Conservation (phyloP, 2,888 invertebrate species). For the Portevinia maculata region DNA sequence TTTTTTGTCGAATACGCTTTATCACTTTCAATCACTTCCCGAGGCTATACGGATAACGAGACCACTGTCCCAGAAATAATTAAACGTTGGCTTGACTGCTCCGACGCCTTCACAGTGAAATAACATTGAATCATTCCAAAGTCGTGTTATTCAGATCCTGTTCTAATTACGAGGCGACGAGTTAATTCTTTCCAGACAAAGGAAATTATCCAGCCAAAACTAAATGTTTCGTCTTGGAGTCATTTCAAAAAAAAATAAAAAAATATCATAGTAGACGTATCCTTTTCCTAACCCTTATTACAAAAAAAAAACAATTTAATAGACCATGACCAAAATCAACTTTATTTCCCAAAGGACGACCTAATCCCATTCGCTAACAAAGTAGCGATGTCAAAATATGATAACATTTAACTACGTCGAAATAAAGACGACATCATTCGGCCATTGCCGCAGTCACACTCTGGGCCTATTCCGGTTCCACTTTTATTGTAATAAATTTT, state of each 20-base stretch:
- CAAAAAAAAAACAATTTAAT: constrained; percentile 32
- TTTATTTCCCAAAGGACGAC: constrained; percentile 63
- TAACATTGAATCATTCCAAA: too few species aligned
- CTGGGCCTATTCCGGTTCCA: constrained; percentile 51
- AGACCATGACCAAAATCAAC: constrained; percentile 63
- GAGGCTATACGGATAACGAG: too few species aligned
- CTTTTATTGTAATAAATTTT: constrained; percentile 73
- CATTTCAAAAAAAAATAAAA: constrained; percentile 23
- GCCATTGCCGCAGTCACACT: constrained; percentile 21
- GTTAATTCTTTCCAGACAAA: constrained; percentile 42
- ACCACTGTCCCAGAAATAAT: too few species aligned
- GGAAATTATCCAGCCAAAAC: constrained; percentile 16
- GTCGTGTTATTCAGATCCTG: too few species aligned
- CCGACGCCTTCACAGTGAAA: too few species aligned
- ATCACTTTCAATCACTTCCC: too few species aligned
- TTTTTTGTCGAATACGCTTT: too few species aligned
- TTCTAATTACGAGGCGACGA: constrained; percentile 40
- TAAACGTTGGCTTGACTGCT: too few species aligned
- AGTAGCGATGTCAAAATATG: constrained; percentile 65
- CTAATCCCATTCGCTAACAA: constrained; percentile 48
- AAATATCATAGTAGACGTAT: constrained; percentile 14
- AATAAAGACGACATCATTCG: constrained; percentile 57
- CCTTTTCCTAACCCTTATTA: neutral
- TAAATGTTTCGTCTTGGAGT: neutral
- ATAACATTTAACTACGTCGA: constrained; percentile 57